Evolutionary conservation across 2,888 invertebrate species (phyloP).

Genomic region (Dynastes tityus): DNA sequence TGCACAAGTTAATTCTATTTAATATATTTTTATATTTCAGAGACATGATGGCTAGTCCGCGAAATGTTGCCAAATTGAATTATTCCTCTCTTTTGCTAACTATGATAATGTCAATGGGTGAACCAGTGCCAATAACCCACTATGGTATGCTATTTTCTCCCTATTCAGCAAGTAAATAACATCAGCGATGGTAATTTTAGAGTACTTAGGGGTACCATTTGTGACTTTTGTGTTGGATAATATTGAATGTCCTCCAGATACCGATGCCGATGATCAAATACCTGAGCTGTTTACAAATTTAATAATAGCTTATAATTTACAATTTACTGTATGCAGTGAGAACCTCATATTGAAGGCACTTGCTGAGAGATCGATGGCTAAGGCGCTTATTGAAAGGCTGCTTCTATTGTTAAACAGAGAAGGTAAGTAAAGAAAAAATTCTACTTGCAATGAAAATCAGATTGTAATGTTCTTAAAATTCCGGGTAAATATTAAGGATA

Average conservation of each 20-base stretch:
- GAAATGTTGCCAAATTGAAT: conserved; percentile 85
- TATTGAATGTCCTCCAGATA: conserved; percentile 86
- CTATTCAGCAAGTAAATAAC: too few relatives aligned
- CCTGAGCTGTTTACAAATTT: conserved; percentile 89
- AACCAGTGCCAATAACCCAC: conserved; percentile 90
- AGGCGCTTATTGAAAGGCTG: conserved; percentile 92
- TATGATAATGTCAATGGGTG: conserved; percentile 92
- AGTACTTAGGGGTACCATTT: conserved; percentile 89
- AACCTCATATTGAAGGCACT: conserved; percentile 83
- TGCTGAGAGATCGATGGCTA: conserved; percentile 81
- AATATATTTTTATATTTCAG: conserved; percentile 66
- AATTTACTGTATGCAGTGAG: conserved; percentile 79
- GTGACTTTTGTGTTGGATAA: conserved; percentile 85
- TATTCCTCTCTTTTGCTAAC: conserved; percentile 89
- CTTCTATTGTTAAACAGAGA: conserved; percentile 91
- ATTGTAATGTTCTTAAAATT: conserved; percentile 15
- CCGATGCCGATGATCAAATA: conserved; percentile 88
- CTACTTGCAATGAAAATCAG: neutral
- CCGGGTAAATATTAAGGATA: neutral
- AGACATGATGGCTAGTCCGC: conserved; percentile 85
- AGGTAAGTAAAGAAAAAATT: conserved; percentile 73
- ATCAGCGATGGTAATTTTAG: conserved; percentile 71
- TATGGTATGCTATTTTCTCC: conserved; percentile 77
- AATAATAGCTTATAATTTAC: conserved; percentile 91
- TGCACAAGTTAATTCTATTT: neutral